Conservation (phyloP, 2,113 vertebrate genomes). For the Cercopithecus mona region DNA sequence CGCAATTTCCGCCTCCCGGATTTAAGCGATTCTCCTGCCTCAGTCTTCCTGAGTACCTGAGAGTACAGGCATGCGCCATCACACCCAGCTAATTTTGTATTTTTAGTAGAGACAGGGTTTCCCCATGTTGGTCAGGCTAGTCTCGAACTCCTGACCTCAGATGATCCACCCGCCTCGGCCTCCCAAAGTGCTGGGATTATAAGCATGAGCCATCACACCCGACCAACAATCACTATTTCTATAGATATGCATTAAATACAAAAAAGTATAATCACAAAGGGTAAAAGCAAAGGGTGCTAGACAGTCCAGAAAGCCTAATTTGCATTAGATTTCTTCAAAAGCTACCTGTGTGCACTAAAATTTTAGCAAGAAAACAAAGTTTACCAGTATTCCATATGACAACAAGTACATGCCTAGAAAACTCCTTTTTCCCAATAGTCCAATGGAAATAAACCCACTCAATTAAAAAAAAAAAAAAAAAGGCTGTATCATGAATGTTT, state of each 20-base stretch:
- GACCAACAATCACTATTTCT: background rate
- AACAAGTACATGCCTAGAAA: background rate
- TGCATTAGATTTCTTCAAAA: background rate
- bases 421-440: background rate
- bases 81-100: too few species aligned
- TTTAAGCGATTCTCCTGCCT: too few species aligned
- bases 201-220: too few species aligned
- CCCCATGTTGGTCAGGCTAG: too few species aligned
- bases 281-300: background rate
- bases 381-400: background rate
- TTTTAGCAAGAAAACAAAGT: background rate
- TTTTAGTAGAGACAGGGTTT: too few species aligned
- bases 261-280: background rate
- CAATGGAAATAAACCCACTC: background rate
- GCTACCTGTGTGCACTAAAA: background rate
- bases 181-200: too few species aligned
- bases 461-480: background rate
- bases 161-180: too few species aligned
- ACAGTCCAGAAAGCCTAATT: background rate
- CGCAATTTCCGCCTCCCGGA: too few species aligned
- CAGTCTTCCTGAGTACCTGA: too few species aligned
- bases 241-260: background rate
- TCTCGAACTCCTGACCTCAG: too few species aligned
- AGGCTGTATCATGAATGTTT: background rate
- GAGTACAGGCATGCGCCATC: too few species aligned